Percentiles rank a stretch among this genome's conserved stretches.
Evolutionary conservation across 2,113 vertebrate genomes (phyloP).

Genomic region (Grus americana): DNA sequence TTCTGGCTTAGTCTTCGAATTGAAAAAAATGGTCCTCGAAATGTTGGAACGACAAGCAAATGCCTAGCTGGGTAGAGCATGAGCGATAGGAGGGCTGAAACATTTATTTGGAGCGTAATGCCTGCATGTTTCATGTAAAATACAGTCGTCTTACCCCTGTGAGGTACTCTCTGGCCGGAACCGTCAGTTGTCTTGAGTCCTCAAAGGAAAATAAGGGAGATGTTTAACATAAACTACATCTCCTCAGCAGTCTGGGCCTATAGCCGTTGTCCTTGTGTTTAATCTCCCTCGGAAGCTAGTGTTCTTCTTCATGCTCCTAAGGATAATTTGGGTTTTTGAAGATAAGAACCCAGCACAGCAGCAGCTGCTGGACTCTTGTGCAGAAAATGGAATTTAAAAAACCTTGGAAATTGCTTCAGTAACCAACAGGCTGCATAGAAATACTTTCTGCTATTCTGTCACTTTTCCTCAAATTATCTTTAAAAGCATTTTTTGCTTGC

Average conservation of each 20-base stretch:
- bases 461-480: background rate
- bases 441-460: background rate
- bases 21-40: background rate
- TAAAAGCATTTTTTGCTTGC: background rate
- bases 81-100: background rate
- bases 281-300: background rate
- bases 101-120: rapidly evolving
- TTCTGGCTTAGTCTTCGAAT: background rate
- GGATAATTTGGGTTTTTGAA: background rate
- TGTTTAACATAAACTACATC: background rate
- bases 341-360: background rate
- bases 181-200: background rate
- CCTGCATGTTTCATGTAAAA: background rate
- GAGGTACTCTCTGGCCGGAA: background rate
- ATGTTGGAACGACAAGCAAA: background rate
- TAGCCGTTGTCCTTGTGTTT: background rate
- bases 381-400: background rate
- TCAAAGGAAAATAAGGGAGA: background rate
- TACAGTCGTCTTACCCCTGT: background rate
- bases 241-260: background rate
- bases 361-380: background rate
- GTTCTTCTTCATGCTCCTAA: background rate
- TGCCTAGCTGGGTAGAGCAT: background rate
- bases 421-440: background rate
- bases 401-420: background rate